Evolutionary conservation across 2,797 vertebrate genomes (phyloP).

Genomic region (Echeneis naucrates): DNA sequence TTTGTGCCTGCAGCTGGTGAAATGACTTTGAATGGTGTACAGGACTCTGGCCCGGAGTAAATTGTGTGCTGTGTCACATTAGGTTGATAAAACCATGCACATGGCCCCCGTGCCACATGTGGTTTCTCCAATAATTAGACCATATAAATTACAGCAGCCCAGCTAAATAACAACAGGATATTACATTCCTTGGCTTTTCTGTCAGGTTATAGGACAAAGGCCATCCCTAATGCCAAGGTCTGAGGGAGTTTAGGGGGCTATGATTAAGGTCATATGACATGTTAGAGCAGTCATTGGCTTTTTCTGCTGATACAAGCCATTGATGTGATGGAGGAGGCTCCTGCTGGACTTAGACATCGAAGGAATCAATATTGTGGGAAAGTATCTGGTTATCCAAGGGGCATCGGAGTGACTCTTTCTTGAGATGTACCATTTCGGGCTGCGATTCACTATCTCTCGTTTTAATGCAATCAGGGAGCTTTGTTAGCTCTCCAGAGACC

Average conservation of each 20-base stretch:
- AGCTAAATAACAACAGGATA: conserved; percentile 48
- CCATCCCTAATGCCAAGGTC: conserved; percentile 33
- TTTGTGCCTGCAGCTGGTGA: conserved; percentile 41
- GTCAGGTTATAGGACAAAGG: conserved; percentile 48
- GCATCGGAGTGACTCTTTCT: conserved; percentile 54
- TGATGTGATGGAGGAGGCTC: conserved; percentile 61
- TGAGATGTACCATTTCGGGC: conserved; percentile 52
- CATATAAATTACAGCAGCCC: conserved; percentile 46
- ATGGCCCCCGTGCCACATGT: conserved; percentile 30
- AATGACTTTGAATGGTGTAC: conserved; percentile 51
- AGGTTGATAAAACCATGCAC: conserved; percentile 53
- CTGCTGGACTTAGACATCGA: conserved; percentile 43
- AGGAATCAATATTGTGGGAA: conserved; percentile 69
- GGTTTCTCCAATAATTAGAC: conserved; percentile 59
- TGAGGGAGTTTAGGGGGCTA: conserved; percentile 33
- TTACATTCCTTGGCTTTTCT: conserved; percentile 46
- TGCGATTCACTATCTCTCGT: conserved; percentile 23
- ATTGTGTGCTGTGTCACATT: conserved; percentile 60
- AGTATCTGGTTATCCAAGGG: conserved; percentile 55
- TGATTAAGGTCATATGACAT: conserved; percentile 58
- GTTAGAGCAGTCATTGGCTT: conserved; percentile 52
- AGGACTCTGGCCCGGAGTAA: conserved; percentile 50
- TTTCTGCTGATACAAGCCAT: conserved; percentile 73
- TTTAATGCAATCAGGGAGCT: conserved; percentile 54
- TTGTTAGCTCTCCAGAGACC: conserved; percentile 28